Conservation (phyloP, 2,888 invertebrate species). For the Carcina quercana region DNA sequence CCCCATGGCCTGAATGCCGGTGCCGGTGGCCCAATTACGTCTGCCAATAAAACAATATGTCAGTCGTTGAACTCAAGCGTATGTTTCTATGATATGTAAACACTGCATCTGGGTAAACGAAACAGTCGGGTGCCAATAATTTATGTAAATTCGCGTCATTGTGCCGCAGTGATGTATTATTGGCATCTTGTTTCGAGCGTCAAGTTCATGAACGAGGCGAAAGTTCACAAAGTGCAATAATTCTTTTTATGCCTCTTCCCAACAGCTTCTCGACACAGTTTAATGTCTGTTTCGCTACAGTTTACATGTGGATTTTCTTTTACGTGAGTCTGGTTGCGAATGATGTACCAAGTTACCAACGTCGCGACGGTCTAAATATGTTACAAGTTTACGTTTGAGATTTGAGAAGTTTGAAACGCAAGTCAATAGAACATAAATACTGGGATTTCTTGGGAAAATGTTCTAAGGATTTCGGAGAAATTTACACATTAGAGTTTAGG, state of each 20-base stretch:
- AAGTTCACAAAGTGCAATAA: slow-evolving; percentile 50
- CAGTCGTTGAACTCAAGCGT: slow-evolving; percentile 61
- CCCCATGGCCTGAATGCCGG: slow-evolving; percentile 49
- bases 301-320: no score
- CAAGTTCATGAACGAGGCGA: slow-evolving; percentile 61
- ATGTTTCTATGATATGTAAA: slow-evolving; percentile 37
- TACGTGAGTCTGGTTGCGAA: no score
- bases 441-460: no score
- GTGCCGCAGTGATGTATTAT: slow-evolving; percentile 66
- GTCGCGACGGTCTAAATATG: no score
- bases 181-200: slow-evolving; percentile 66
- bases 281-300: no score
- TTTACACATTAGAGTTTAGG: no score
- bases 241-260: slow-evolving; percentile 11
- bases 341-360: no score
- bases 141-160: slow-evolving; percentile 71
- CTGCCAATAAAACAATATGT: slow-evolving; percentile 65
- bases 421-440: no score
- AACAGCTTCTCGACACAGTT: no score
- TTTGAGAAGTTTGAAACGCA: no score
- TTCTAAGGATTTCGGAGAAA: no score
- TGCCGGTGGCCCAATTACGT: slow-evolving; percentile 67
- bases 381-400: no score
- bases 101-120: slow-evolving; percentile 60
- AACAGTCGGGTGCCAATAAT: slow-evolving; percentile 55